Conservation (phyloP, 2,888 invertebrate species). For the Drosophila multiciliata region DNA sequence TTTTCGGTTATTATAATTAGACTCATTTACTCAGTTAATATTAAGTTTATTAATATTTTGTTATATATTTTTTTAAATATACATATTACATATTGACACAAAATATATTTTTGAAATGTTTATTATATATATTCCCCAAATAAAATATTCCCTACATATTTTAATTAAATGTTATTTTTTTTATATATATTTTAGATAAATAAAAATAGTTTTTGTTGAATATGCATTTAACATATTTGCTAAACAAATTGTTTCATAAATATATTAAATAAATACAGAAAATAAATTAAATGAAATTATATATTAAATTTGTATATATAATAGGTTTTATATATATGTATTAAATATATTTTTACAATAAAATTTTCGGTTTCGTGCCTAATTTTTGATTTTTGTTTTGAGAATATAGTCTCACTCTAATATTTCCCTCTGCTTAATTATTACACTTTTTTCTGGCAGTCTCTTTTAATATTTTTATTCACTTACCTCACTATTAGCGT, state of each 20-base stretch:
- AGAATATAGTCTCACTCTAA: background rate
- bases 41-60: background rate
- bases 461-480: background rate
- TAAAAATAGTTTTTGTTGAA: too few relatives aligned
- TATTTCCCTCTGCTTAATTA: background rate
- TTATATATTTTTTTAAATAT: background rate
- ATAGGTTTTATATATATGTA: background rate
- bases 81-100: background rate
- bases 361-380: background rate
- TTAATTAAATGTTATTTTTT: too few relatives aligned
- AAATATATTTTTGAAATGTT: background rate
- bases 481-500: slow-evolving; percentile 52
- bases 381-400: background rate
- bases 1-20: background rate
- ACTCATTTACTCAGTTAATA: background rate
- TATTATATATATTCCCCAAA: too few relatives aligned
- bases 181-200: too few relatives aligned
- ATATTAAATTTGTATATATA: too few relatives aligned
- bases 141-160: too few relatives aligned
- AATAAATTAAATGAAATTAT: background rate
- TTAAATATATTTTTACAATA: background rate
- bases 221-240: too few relatives aligned
- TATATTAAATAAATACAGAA: background rate
- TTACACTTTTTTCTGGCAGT: background rate
- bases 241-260: too few relatives aligned